Evolutionary conservation across 2,113 vertebrate species (phyloP), one percentile per base, ranked within the genome.

Genomic region (Charina bottae): DNA sequence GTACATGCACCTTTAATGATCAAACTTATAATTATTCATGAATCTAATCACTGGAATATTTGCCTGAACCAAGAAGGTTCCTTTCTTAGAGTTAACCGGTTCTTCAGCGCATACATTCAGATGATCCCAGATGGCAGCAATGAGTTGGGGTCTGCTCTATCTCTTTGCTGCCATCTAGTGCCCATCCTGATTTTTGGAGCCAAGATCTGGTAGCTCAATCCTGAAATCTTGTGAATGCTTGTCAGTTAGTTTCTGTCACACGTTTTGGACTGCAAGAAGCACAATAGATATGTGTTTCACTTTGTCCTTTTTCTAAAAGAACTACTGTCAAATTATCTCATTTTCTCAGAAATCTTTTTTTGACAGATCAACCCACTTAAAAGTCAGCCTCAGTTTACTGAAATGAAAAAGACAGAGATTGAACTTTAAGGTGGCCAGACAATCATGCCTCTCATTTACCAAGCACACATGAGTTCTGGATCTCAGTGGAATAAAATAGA

Each of bases 401-500:
- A 95, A 97, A 95, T 6, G 64, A 94, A 96, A 93, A 96, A 96
- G 91, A 94, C 94, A 95, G 64, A 89, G 92, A 95, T 93, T 95
- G 92, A 96, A 95, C 93, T 96, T 93, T 90, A 93, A 60, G 83
- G 94, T 85, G 93, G 95, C 78, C 68, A 93, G 87, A 94, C 92
- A 96, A 94, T 95, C 90, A 90, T 85, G 90, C 87, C 92, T 95
- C 90, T 96, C 90, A 95, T 95, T 96, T 94, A 94, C 93, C 62
- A 28, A 92, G 83, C 62, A 90, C 92, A 93, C 92, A 90, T 95
- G 95, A 89, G 88, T 94, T 95, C 92, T 96, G 94, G 87, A 94
- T 95, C 96, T 95, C 95, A 90, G 88, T 93, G 93, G 94, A 97
- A 94, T 95, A 95, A 92, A 96, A 91, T 90, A 95, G 95, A 10